These are phyloP conservation scores for Pogonocherus hispidulus DNA, from an alignment of 2,888 invertebrate species.

Conservation along the genomic window DNA sequence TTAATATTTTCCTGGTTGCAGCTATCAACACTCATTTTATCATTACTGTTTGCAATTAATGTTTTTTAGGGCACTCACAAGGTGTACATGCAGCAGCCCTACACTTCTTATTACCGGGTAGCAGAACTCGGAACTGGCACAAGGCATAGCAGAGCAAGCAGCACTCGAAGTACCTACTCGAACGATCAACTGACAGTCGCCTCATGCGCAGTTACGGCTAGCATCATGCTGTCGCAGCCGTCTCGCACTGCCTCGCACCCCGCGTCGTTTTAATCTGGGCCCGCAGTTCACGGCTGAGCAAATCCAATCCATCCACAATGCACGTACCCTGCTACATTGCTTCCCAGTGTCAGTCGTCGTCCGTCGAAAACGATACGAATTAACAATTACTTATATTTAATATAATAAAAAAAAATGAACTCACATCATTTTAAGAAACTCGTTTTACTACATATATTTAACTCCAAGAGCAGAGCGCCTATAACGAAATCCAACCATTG, in stretches of 20 bases:
- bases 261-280: constrained; percentile 7
- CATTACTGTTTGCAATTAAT: constrained; percentile 43
- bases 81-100: constrained; percentile 28
- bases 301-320: neutral
- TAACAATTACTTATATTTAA: neutral
- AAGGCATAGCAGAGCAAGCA: constrained; percentile 38
- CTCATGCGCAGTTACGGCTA: constrained; percentile 26
- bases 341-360: neutral
- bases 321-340: neutral
- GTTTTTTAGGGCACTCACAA: neutral
- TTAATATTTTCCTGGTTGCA: constrained; percentile 54
- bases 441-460: neutral
- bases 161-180: too few species aligned
- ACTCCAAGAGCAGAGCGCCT: neutral
- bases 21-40: constrained; percentile 62
- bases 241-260: constrained; percentile 32
- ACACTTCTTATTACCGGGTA: constrained; percentile 49
- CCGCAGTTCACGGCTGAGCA: constrained; percentile 17
- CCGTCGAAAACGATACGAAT: neutral
- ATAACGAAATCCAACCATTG: constrained; percentile 21
- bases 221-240: constrained; percentile 45
- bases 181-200: constrained; percentile 6
- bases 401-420: neutral
- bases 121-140: constrained; percentile 46
- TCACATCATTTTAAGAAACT: neutral